A percentile compares a stretch with the other conserved stretches of the same genome.
Evolutionary conservation across 2,888 invertebrate genomes (phyloP).

Genomic region (Drosophila robusta): DNA sequence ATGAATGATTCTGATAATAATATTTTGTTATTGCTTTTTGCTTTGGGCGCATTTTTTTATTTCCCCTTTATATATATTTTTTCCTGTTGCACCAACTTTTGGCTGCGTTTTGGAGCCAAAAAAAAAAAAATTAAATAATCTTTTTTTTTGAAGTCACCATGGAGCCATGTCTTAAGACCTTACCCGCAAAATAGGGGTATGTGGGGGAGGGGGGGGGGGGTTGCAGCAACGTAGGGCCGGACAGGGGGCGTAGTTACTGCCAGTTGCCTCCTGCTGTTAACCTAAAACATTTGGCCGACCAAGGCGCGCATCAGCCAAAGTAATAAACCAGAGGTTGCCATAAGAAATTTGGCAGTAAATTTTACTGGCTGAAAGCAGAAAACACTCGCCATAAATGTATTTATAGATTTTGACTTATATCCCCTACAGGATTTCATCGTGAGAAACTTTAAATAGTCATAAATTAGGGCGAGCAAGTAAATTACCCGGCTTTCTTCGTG

Average conservation of each 20-base stretch:
- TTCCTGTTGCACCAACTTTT: constrained; percentile 56
- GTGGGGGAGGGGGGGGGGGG: no score
- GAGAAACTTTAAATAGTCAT: constrained; percentile 1
- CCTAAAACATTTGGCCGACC: constrained; percentile 62
- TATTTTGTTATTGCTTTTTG: constrained; percentile 78
- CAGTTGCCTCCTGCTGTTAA: constrained; percentile 60
- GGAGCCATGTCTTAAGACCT: constrained; percentile 61
- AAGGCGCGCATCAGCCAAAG: constrained; percentile 58
- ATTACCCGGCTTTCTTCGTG: neutral
- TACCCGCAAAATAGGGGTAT: constrained; percentile 34
- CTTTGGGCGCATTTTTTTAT: constrained; percentile 36
- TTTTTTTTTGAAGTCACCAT: constrained; percentile 48
- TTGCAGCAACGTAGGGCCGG: neutral
- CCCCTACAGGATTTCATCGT: neutral
- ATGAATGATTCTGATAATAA: constrained; percentile 83
- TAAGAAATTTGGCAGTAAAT: constrained; percentile 52
- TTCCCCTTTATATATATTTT: constrained; percentile 5
- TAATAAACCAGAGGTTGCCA: constrained; percentile 72
- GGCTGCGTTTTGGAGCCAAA: constrained; percentile 64
- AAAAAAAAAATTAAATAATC: constrained; percentile 8
- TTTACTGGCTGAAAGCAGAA: constrained; percentile 10
- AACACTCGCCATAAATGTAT: constrained; percentile 24
- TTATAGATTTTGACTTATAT: constrained; percentile 8
- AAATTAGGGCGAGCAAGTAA: neutral
- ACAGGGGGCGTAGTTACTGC: constrained; percentile 14